Conservation (phyloP, 37 sponge, comb jelly and placozoan species). For the Theonella swinhoei region DNA sequence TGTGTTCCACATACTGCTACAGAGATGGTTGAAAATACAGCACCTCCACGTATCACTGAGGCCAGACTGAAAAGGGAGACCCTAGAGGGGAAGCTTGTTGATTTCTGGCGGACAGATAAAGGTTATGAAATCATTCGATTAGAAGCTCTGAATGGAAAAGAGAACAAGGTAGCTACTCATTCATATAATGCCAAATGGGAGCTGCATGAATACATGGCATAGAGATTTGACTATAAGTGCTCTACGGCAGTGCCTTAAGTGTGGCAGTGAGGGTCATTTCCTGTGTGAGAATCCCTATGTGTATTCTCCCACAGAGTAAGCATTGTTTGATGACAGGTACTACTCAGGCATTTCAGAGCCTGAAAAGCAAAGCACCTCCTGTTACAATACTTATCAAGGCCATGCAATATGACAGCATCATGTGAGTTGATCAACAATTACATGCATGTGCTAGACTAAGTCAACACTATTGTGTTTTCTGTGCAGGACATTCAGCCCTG, state of each 20-base stretch:
- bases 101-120: slow-evolving; percentile 26
- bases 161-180: slow-evolving; percentile 48
- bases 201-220: background rate
- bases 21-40: slow-evolving; percentile 52
- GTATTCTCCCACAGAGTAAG: slow-evolving; percentile 26
- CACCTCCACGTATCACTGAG: slow-evolving; percentile 58
- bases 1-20: background rate
- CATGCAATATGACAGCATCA: slow-evolving; percentile 74
- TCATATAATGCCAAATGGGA: no score
- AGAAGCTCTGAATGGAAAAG: slow-evolving; percentile 12
- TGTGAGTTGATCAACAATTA: slow-evolving; percentile 41
- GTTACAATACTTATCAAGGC: slow-evolving; percentile 73
- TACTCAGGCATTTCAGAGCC: slow-evolving; percentile 31
- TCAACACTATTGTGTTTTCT: background rate
- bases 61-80: slow-evolving; percentile 55
- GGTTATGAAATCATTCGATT: slow-evolving; percentile 49
- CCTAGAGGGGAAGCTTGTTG: slow-evolving; percentile 47
- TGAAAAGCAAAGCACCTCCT: slow-evolving; percentile 56
- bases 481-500: slow-evolving; percentile 65
- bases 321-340: slow-evolving; percentile 55
- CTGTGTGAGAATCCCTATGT: background rate
- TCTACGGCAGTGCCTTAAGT: background rate
- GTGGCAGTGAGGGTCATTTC: slow-evolving; percentile 2
- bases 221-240: background rate
- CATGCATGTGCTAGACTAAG: background rate